Evolutionary conservation across 2,797 vertebrate species (phyloP), one percentile per base, ranked within the genome.

Genomic region (Trichosurus vulpecula): DNA sequence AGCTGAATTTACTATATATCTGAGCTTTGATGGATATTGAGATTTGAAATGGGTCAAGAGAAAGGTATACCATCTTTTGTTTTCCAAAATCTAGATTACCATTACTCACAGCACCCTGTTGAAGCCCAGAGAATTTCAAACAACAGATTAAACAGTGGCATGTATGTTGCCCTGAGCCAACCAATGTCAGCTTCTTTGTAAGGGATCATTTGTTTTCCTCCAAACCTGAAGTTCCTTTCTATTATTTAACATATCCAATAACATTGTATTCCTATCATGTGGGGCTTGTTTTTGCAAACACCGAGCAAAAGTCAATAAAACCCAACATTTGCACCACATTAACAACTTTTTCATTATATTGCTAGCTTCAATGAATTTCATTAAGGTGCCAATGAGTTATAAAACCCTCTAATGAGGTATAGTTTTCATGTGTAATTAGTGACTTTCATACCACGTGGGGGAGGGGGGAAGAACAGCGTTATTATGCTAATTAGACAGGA

Each of bases 341-440:
- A 87, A 93, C 92, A 96, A 74, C 6, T 90, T 92, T 95, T 92
- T 90, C 31, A n/a, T 94, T 93, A 53, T 56, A 54, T 93, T 61
- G 61, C 81, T 96, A 94, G 57, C n/a, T 25, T 92, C 81, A 93
- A 51, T 92, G 52, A 96, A 96, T 96, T 96, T 96, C 51, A 92
- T 96, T 91, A 94, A 58, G 90, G 16, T 54, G 30, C 52, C 35
- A 96, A 27, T 92, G 90, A 96, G 12, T 94, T 97, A 93, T 94
- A 55, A 93, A 94, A 90, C 87, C 1, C 12, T 95, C 57, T 95
- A 91, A 53, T 95, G 56, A 95, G 93, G 93, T 91, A 91, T 51
- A 81, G 4, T 92, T 96, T 96, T 95, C 81, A 93, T 22, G 89
- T 58, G 53, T 53, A 95, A 96, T 95, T 97, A 74, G 89, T 94